phyloP scores from a whole-genome alignment of 2,888 invertebrate species.

The Acanthosepion esculentum region DNA sequence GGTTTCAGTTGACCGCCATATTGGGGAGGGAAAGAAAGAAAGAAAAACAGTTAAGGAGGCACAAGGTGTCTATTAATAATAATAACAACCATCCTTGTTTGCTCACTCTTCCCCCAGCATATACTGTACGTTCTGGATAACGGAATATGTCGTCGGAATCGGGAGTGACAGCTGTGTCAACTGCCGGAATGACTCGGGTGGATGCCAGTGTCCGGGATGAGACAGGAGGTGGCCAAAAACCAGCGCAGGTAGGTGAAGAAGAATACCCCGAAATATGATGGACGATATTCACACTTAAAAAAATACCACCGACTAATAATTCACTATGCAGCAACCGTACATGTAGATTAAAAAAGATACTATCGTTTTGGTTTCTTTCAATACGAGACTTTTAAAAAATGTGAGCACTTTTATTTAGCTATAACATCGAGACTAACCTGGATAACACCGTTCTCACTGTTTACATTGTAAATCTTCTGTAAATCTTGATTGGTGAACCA shows the following conservation, averaged over 20 bases:
- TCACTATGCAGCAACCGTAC: not conserved
- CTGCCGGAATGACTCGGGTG: constrained; percentile 18
- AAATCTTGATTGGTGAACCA: not conserved
- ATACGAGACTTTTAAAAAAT: not conserved
- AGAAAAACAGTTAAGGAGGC: not conserved
- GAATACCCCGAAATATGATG: not conserved
- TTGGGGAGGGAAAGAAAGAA: not conserved
- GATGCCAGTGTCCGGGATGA: not conserved
- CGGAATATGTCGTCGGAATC: constrained; percentile 22
- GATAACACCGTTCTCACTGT: not conserved
- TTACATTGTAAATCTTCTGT: not conserved
- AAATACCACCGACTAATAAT: not conserved
- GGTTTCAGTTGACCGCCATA: not conserved
- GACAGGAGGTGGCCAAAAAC: constrained; percentile 12
- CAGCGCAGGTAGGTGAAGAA: constrained; percentile 21
- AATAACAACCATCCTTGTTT: not conserved
- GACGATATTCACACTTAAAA: not conserved
- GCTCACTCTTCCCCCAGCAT: not conserved
- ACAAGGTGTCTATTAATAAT: not conserved
- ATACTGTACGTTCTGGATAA: constrained; percentile 11
- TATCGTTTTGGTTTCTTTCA: not conserved
- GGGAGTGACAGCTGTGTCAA: constrained; percentile 14
- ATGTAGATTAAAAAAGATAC: not conserved
- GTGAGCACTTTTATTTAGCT: not conserved
- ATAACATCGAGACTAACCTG: not conserved